Evolutionary conservation across 2,113 vertebrate genomes (phyloP), one percentile per base, ranked within the genome.

Genomic region (Bungarus multicinctus): DNA sequence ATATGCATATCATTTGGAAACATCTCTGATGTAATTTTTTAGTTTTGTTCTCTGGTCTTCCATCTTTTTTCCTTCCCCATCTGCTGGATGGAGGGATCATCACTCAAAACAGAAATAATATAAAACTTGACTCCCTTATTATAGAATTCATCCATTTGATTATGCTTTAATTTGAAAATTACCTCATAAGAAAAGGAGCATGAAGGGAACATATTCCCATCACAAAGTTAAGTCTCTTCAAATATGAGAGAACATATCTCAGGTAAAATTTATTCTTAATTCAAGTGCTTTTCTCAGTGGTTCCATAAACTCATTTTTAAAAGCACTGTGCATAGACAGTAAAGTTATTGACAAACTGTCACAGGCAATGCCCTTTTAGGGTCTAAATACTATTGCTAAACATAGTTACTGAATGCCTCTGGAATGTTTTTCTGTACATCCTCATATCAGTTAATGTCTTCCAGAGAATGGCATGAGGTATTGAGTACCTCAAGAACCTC

Each of bases 161-260:
- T 52, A 52, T 69, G 89, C 89, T 52, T 90, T 90, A 90, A 52
- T n/a, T n/a, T n/a, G n/a, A n/a, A n/a, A n/a, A n/a, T 90, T 14
- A 23, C 39, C 5, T 30, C 43, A 27, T 30, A 60, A 50, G 58
- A 43, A 27, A 60, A 9, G 3, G 14, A 50, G 0, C 34, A 20
- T 45, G 12, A 69, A 1, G 45, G 16, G 30, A 88, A 54, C 4
- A 34, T 34, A 22, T 34, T 43, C 4, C 23, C 5, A 25, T 43
- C 39, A 3, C n/a, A 90, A 14, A 53, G 9, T 50, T 34, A 50
- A 34, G 50, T 22, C n/a, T 86, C 34, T 27, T 86, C 39, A 86
- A 47, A 47, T 85, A n/a, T 22, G 1, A 9, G 14, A 91, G 53
- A 69, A 69, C 9, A n/a, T 34, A 90, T 85, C 27, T 53, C n/a